Evolutionary conservation across 2,113 vertebrate species (phyloP).

Genomic region (Lethenteron reissneri): DNA sequence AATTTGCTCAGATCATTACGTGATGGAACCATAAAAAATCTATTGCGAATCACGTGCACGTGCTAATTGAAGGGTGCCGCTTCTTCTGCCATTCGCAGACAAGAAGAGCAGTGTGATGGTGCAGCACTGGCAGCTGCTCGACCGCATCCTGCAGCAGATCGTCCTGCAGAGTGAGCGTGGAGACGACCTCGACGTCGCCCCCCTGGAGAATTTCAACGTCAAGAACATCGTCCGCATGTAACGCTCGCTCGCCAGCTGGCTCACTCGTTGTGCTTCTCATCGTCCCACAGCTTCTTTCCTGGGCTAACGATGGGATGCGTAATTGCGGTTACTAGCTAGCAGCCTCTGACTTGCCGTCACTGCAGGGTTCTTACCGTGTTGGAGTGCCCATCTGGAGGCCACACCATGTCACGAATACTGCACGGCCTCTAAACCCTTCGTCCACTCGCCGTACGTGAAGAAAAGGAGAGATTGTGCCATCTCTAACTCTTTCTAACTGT

Average conservation of each 20-base stretch:
- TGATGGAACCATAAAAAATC: too few species aligned
- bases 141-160: slow-evolving; percentile 83
- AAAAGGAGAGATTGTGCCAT: too few species aligned
- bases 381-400: too few species aligned
- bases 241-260: slow-evolving; percentile 12
- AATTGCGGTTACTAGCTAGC: too few species aligned
- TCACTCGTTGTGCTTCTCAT: neutral
- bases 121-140: slow-evolving; percentile 86
- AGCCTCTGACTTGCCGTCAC: too few species aligned
- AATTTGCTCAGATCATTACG: too few species aligned
- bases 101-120: slow-evolving; percentile 50
- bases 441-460: too few species aligned
- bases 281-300: neutral
- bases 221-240: slow-evolving; percentile 90
- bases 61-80: slow-evolving; percentile 5
- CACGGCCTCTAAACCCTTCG: too few species aligned
- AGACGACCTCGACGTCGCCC: slow-evolving; percentile 56
- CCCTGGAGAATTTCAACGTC: slow-evolving; percentile 81
- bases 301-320: neutral
- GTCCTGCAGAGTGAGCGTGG: slow-evolving; percentile 81
- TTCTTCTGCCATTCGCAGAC: slow-evolving; percentile 25
- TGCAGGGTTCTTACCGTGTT: too few species aligned
- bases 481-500: too few species aligned
- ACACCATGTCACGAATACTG: too few species aligned
- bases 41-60: too few species aligned